Evolutionary conservation across 2,888 invertebrate species (phyloP).

Genomic region (Drosophila prostipennis): DNA sequence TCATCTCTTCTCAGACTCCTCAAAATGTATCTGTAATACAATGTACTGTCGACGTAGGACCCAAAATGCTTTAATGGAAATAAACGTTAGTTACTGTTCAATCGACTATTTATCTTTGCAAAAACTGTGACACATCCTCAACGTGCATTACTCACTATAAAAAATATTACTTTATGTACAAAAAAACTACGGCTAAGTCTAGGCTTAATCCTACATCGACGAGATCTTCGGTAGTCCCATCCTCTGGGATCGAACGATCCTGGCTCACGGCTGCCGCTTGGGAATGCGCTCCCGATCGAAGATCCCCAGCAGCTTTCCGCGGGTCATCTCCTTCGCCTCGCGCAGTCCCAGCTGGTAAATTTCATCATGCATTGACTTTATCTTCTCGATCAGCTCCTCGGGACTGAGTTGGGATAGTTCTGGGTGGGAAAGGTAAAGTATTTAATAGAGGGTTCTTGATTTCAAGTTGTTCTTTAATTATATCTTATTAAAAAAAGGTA

Average conservation of each 20-base stretch:
- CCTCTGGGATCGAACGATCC: neutral
- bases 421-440: conserved; percentile 80
- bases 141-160: conserved; percentile 11
- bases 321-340: conserved; percentile 98
- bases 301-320: conserved; percentile 97
- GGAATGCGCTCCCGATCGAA: conserved; percentile 84
- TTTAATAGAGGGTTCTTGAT: neutral
- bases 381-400: conserved; percentile 94
- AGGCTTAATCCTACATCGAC: neutral
- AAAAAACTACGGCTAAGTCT: neutral
- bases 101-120: neutral
- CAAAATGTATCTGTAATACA: conserved; percentile 12
- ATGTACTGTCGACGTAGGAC: conserved; percentile 15
- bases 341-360: conserved; percentile 97
- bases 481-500: too few species aligned
- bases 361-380: conserved; percentile 96
- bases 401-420: conserved; percentile 91
- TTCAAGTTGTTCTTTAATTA: too few species aligned
- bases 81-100: conserved; percentile 37
- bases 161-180: conserved; percentile 16
- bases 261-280: conserved; percentile 30
- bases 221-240: neutral
- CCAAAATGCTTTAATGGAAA: conserved; percentile 37
- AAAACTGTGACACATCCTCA: neutral
- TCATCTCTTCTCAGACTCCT: conserved; percentile 12